phyloP scores from a whole-genome alignment of 1,140 invertebrate species.

The Papilio helenus region DNA sequence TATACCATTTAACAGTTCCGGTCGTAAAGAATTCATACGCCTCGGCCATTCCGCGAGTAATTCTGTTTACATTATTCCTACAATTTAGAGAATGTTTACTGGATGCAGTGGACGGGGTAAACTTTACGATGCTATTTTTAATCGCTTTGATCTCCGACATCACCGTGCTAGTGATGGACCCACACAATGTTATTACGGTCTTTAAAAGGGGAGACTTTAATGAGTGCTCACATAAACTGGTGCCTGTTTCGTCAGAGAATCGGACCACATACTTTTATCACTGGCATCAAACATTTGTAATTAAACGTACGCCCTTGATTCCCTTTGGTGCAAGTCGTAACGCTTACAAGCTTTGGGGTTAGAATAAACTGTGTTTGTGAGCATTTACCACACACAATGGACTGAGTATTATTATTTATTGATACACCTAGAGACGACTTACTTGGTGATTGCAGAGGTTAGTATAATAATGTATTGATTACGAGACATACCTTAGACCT shows the following conservation, averaged over 20 bases:
- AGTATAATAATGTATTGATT: too few species aligned
- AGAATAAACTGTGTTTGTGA: not conserved
- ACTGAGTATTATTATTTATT: not conserved
- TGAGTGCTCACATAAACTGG: constrained; percentile 37
- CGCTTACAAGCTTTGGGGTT: not conserved
- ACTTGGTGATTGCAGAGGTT: too few species aligned
- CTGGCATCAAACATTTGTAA: constrained; percentile 34
- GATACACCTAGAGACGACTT: too few species aligned
- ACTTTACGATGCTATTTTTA: constrained; percentile 61
- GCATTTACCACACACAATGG: not conserved
- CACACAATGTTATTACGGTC: constrained; percentile 39
- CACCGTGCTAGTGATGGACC: constrained; percentile 32
- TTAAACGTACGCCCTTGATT: constrained; percentile 27
- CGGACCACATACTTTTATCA: constrained; percentile 36
- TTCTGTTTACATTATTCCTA: constrained; percentile 56
- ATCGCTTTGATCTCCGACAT: constrained; percentile 59
- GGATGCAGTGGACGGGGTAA: constrained; percentile 59
- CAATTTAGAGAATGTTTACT: constrained; percentile 64
- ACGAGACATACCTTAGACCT: not conserved
- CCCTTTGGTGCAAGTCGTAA: constrained; percentile 3
- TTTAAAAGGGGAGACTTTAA: constrained; percentile 37
- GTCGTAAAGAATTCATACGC: constrained; percentile 42
- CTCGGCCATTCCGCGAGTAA: constrained; percentile 44
- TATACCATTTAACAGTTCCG: constrained; percentile 44
- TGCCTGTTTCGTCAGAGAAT: constrained; percentile 18